These are phyloP conservation scores for Oryctes rhinoceros DNA, from an alignment of 1,140 invertebrate species.

Conservation along the genomic window DNA sequence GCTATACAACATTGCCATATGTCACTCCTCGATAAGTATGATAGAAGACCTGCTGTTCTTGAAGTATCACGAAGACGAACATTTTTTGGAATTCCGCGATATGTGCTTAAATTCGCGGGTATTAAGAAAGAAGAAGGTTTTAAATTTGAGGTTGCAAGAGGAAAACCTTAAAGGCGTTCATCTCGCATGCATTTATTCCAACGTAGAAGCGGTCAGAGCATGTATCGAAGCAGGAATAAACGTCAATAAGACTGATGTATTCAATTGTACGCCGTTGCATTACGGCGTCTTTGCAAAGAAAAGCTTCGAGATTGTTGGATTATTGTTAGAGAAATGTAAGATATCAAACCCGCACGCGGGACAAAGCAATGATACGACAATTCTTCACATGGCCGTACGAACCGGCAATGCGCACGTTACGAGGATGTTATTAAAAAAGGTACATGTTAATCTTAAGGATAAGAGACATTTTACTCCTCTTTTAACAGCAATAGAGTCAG, in stretches of 20 bases:
- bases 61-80: background rate
- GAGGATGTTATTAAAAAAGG: background rate
- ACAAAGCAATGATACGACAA: background rate
- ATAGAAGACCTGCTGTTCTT: background rate
- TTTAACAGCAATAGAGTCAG: background rate
- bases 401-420: background rate
- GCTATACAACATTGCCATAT: background rate
- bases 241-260: background rate
- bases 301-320: background rate
- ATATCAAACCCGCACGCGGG: background rate
- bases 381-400: background rate
- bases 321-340: background rate
- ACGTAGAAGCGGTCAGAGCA: background rate
- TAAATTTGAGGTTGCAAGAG: background rate
- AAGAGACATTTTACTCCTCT: background rate
- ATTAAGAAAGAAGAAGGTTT: background rate
- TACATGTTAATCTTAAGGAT: background rate
- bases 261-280: background rate
- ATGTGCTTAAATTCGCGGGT: background rate
- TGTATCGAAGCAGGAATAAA: background rate
- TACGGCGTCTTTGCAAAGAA: background rate
- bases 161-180: background rate
- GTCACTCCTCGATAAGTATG: background rate
- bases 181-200: background rate
- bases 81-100: background rate